A percentile compares a stretch with the other conserved stretches of the same genome.
These are phyloP conservation scores for Pyrrhopygopsis socrates DNA, from an alignment of 2,888 invertebrate species.

Conservation along the genomic window DNA sequence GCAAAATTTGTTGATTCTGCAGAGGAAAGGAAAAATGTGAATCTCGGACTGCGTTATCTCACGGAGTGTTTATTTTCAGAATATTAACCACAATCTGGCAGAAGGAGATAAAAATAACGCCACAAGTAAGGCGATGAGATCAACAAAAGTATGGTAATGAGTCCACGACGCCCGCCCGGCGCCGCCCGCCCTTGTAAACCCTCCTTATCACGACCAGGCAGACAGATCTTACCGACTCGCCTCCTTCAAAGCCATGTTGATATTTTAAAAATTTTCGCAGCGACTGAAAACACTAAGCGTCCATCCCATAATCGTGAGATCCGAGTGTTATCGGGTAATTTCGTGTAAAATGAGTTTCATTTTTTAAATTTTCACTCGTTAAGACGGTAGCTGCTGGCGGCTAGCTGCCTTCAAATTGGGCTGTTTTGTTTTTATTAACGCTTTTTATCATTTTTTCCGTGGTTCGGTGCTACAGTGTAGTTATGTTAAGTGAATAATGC, in stretches of 20 bases:
- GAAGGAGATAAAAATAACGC: conserved; percentile 86
- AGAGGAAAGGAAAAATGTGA: background rate
- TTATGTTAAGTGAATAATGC: background rate
- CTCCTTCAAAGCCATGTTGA: conserved; percentile 7
- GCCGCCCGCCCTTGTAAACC: conserved; percentile 90
- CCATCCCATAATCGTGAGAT: conserved; percentile 62
- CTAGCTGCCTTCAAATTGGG: conserved; percentile 10
- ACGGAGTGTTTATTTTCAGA: conserved; percentile 74
- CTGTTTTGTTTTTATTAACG: conserved; percentile 15
- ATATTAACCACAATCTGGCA: conserved; percentile 76
- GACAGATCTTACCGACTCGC: conserved; percentile 87
- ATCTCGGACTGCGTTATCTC: conserved; percentile 22
- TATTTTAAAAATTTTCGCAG: conserved; percentile 59
- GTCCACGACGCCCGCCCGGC: conserved; percentile 84
- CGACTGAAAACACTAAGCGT: conserved; percentile 55
- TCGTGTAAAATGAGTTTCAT: conserved; percentile 55
- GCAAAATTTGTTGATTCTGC: conserved; percentile 21
- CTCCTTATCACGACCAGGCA: conserved; percentile 90
- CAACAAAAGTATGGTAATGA: conserved; percentile 89
- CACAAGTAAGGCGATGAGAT: conserved; percentile 83
- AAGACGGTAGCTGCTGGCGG: background rate
- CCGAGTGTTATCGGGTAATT: conserved; percentile 52
- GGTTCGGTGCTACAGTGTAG: background rate
- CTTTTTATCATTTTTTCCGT: background rate
- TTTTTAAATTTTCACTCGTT: conserved; percentile 41